phyloP scores from a whole-genome alignment of 2,113 vertebrate genomes.

The Corythornis vintsioides region DNA sequence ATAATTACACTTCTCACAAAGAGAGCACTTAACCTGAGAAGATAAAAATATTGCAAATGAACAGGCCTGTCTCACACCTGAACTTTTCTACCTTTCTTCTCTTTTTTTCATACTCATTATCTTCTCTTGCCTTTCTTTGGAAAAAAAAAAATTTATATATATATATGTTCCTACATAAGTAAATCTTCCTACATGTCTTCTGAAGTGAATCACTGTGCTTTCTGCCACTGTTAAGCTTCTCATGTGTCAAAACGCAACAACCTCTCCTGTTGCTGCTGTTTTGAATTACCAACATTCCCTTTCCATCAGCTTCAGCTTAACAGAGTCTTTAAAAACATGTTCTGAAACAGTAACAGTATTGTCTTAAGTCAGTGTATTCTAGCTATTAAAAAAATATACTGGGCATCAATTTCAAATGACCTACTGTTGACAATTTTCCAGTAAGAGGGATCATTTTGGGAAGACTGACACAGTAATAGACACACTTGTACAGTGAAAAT shows the following conservation, averaged over 20 bases:
- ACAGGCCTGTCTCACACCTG: neutral
- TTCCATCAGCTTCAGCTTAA: neutral
- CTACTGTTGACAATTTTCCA: neutral
- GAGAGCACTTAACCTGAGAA: neutral
- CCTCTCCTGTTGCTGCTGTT: neutral
- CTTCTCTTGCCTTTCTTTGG: neutral
- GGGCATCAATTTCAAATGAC: neutral
- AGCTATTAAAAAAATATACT: neutral
- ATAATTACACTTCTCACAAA: neutral
- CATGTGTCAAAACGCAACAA: neutral
- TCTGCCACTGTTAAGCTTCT: neutral
- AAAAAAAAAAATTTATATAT: neutral
- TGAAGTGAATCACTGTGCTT: neutral
- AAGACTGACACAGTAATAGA: neutral
- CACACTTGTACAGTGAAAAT: neutral
- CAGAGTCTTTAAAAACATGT: neutral
- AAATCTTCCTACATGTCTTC: neutral
- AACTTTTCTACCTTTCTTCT: neutral
- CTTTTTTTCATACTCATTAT: neutral
- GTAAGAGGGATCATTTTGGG: neutral
- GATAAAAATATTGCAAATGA: neutral
- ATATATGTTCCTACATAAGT: neutral
- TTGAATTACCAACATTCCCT: neutral
- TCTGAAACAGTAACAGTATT: neutral
- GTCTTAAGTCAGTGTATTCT: neutral